phyloP scores from a whole-genome alignment of 2,113 vertebrate genomes.

The Corythornis vintsioides region DNA sequence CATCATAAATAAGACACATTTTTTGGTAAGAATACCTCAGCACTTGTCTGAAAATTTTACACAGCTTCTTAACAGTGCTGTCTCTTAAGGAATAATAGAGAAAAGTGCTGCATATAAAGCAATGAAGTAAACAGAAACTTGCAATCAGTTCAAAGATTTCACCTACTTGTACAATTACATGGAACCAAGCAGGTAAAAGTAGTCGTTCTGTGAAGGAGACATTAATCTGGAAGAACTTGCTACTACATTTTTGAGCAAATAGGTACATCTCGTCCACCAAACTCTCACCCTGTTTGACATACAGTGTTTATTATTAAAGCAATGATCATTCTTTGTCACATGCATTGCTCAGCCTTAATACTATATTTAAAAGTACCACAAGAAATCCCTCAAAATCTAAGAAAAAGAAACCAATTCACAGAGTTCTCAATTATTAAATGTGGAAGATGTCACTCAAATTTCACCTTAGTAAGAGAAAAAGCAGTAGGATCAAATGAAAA shows the following conservation, averaged over 20 bases:
- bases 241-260: not conserved
- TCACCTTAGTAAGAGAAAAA: not conserved
- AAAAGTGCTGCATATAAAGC: conserved; percentile 20
- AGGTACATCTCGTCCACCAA: not conserved
- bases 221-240: not conserved
- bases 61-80: conserved; percentile 59
- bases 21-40: conserved; percentile 68
- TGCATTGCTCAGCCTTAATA: not conserved
- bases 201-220: not conserved
- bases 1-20: conserved; percentile 75
- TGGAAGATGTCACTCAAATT: not conserved
- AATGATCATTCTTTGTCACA: not conserved
- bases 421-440: not conserved
- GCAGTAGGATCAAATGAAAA: not conserved
- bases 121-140: conserved; percentile 39
- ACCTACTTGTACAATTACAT: not conserved
- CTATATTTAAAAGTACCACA: not conserved
- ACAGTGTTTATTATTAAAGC: not conserved
- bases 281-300: not conserved
- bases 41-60: conserved; percentile 73
- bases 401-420: not conserved
- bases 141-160: conserved; percentile 12
- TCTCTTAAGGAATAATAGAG: conserved; percentile 53
- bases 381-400: not conserved
- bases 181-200: not conserved